Evolutionary conservation across 2,113 vertebrate species (phyloP), one percentile per base, ranked within the genome.

Genomic region (Herpetotheres cachinnans): DNA sequence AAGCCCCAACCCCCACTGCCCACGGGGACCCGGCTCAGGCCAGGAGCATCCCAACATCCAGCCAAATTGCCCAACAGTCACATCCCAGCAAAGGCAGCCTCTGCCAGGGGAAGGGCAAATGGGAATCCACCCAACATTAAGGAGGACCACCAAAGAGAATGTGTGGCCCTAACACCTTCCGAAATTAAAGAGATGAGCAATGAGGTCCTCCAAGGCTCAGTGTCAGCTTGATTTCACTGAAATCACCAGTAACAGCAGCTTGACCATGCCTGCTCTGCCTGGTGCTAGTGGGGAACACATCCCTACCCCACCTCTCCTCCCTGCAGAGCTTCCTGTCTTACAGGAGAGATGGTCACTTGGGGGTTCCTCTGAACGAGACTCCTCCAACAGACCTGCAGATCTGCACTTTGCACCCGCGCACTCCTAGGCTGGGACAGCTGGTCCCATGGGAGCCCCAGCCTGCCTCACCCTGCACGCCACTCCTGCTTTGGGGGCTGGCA

Each of bases 21-120:
- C 59, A 6, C 0, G 0, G 44, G 26, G 65, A 12, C 29, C 17
- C 9, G 2, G 38, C 11, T 16, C 8, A 0, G n/a, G 30, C 5
- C 11, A 86, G 62, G 47, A 90, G 82, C 56, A 61, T 6, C 40
- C 50, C 26, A 49, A 26, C 0, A 7, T 34, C 12, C 17, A 9
- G 10, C 2, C 0, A 22, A 55, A 34, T 11, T 8, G 17, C 25
- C 32, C 72, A 16, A 25, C 2, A 0, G 40, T 0, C 2, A 3
- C n/a, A 58, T 10, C 50, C 46, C 7, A 4, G 38, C 30, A 9
- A 22, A 55, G 67, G 13, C 34, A 47, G 17, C 16, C 29, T 44
- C 50, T 44, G 36, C 12, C 42, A 62, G 36, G 38, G 30, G 13
- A 62, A 25, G 6, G 19, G 21, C 1, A 5, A 72, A 3, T 2